Conservation (phyloP, 2,797 vertebrate species). For the Dipus sagitta region DNA sequence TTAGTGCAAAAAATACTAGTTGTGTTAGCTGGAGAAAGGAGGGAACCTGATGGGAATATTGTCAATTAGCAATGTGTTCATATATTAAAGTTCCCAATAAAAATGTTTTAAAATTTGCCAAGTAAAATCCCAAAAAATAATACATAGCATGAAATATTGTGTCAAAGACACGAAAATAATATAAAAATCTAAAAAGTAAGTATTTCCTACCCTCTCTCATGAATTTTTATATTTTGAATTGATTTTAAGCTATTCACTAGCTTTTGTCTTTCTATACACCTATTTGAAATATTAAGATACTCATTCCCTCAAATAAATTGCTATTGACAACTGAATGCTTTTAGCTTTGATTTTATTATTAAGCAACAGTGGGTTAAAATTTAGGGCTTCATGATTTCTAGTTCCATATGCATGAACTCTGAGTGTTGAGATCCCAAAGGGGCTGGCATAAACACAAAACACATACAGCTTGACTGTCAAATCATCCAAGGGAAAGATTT, state of each 20-base stretch:
- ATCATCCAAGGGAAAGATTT: not conserved
- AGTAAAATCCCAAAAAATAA: too few species aligned
- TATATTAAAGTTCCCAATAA: too few species aligned
- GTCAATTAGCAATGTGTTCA: too few species aligned
- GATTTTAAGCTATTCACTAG: too few species aligned
- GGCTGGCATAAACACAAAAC: not conserved
- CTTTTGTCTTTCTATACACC: too few species aligned
- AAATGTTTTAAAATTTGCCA: too few species aligned
- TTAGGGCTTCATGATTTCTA: not conserved
- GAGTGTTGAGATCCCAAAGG: not conserved
- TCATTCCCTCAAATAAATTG: not conserved
- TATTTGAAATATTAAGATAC: not conserved
- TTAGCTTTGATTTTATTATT: not conserved
- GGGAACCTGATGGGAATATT: too few species aligned
- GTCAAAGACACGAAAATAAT: too few species aligned
- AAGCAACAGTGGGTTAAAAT: not conserved
- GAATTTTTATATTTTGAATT: too few species aligned
- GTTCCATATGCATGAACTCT: not conserved
- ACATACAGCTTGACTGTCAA: not conserved
- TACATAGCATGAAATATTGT: too few species aligned
- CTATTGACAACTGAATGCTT: not conserved
- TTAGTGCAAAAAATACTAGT: not conserved
- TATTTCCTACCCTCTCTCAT: too few species aligned
- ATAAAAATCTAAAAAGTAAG: too few species aligned
- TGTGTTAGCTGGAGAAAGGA: not conserved